Evolutionary conservation across 2,888 invertebrate genomes (phyloP).

Genomic region (Drepana falcataria): DNA sequence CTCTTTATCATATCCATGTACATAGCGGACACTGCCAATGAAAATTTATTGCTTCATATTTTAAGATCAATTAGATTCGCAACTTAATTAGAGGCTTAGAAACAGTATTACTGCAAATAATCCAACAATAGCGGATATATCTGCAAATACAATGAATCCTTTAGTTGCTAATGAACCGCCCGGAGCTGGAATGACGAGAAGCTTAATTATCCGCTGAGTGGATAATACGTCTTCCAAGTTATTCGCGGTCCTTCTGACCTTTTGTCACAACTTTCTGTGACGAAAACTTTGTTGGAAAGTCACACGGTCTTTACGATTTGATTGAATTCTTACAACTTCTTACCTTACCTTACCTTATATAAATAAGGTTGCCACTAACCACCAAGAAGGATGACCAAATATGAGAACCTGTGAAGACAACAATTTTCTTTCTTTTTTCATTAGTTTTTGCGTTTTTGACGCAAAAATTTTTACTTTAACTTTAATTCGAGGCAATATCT

Average conservation of each 20-base stretch:
- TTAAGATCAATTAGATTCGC: background rate
- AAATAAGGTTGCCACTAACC: too few relatives aligned
- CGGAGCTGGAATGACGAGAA: slow-evolving; percentile 11
- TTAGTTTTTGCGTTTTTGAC: too few relatives aligned
- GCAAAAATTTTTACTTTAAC: too few relatives aligned
- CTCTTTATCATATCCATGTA: too few relatives aligned
- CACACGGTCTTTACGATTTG: background rate
- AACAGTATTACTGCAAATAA: background rate
- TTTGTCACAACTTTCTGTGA: background rate
- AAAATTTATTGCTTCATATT: too few relatives aligned
- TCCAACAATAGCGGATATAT: background rate
- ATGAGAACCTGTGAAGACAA: too few relatives aligned
- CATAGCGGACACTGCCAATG: too few relatives aligned
- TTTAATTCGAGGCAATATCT: too few relatives aligned
- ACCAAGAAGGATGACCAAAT: too few relatives aligned
- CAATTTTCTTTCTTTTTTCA: too few relatives aligned
- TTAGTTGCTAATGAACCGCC: background rate
- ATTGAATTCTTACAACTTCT: background rate
- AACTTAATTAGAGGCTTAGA: background rate
- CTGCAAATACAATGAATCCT: background rate
- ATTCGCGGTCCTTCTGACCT: background rate
- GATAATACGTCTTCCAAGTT: slow-evolving; percentile 8
- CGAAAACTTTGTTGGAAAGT: background rate
- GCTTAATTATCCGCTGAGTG: slow-evolving; percentile 26
- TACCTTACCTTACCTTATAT: too few relatives aligned